Base-by-base conservation (phyloP, 2,797 vertebrate species). In the Myotis vivesi region DNA sequence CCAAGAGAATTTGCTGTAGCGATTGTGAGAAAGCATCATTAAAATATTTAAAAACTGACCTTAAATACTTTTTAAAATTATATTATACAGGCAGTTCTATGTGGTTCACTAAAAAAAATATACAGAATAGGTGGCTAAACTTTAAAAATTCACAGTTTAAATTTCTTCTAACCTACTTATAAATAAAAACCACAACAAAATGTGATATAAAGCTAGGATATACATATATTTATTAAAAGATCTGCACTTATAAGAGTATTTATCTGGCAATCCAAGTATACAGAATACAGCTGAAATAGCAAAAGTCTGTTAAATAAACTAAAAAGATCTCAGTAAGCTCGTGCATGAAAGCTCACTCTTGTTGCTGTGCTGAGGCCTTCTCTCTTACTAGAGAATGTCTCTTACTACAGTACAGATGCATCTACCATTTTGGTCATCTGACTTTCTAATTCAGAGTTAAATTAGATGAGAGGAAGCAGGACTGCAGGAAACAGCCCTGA, bases 121-220 rank as follows among this genome's bases (percentile, higher is more conserved):
- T 7, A 94, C 6, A 89, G 46, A 92, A 79, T 44, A 71, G n/a
- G 41, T 79, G 28, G 5, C 19, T 38, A 81, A 87, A 53, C 23
- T 89, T 88, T 64, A 94, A 92, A 81, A 75, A 55, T 76, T 76
- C 71, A 81, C 89, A 95, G 53, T 77, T 30, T 90, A 51, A 83
- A 84, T 72, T 82, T 92, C 59, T 92, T 87, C 59, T 72, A 77
- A 72, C 3, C 30, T 81, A 80, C 81, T 66, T 68, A 69, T 49
- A 94, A 57, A 53, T 5, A 92, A 59, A 69, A 89, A 68, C 46
- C 91, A 87, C 44, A 8, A 86, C 36, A 81, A 51, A 90, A 87
- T 81, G 5, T 85, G 33, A 89, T 62, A n/a, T 25, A 83, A 96
- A 75, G 30, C 8, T 88, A 87, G 30, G 86, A 66, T 79, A 77